Conservation (phyloP, 2,797 vertebrate species). For the Cossypha niveicapilla region DNA sequence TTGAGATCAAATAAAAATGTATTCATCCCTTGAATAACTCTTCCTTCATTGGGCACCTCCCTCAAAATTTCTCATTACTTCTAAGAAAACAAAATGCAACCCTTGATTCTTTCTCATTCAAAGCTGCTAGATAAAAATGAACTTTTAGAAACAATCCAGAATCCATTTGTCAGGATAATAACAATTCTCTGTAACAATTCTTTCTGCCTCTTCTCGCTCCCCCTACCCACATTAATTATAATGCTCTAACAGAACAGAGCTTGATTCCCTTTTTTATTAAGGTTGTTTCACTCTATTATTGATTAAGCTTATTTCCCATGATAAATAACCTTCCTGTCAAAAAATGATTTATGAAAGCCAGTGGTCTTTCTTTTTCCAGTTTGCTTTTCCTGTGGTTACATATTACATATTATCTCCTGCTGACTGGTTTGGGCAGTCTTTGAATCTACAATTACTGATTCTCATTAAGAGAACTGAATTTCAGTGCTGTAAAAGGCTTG, state of each 20-base stretch:
- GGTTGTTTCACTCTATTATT: constrained; percentile 66
- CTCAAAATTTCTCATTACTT: background rate
- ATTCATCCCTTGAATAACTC: background rate
- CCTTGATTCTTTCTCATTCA: background rate
- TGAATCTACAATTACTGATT: constrained; percentile 36
- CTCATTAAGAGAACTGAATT: constrained; percentile 22
- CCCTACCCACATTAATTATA: constrained; percentile 64
- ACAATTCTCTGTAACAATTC: constrained; percentile 52
- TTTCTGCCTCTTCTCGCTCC: constrained; percentile 22
- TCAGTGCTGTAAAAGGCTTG: background rate
- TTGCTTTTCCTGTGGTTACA: constrained; percentile 62
- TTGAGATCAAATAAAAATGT: background rate
- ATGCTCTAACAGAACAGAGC: constrained; percentile 49
- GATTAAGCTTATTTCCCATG: constrained; percentile 71
- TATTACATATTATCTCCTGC: constrained; percentile 56
- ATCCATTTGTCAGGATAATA: constrained; percentile 60
- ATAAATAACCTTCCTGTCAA: constrained; percentile 67
- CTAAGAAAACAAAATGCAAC: background rate
- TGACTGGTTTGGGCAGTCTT: constrained; percentile 52
- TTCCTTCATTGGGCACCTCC: background rate
- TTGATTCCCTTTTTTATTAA: constrained; percentile 67
- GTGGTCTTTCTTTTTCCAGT: constrained; percentile 55
- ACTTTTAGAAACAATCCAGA: constrained; percentile 46
- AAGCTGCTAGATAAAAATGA: constrained; percentile 11
- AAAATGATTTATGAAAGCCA: constrained; percentile 68